Evolutionary conservation across 1,140 invertebrate species (phyloP).

Genomic region (Charaxes varanes): DNA sequence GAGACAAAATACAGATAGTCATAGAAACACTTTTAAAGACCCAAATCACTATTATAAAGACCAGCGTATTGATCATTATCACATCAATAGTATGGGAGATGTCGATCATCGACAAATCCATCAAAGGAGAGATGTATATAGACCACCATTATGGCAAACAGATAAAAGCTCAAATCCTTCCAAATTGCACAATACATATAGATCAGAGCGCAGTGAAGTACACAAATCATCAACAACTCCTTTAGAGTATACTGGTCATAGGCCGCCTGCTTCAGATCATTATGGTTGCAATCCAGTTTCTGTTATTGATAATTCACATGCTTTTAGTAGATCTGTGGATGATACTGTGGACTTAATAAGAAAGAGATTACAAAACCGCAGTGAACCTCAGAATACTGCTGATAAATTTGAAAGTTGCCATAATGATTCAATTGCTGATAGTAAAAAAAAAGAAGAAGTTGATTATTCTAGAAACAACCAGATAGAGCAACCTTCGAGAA

Average conservation of each 20-base stretch:
- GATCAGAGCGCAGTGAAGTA: slow-evolving; percentile 16
- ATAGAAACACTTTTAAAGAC: slow-evolving; percentile 24
- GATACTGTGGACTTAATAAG: slow-evolving; percentile 64
- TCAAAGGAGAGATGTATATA: slow-evolving; percentile 14
- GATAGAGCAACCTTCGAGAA: slow-evolving; percentile 35
- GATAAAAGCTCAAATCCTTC: slow-evolving; percentile 10
- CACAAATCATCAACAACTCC: slow-evolving; percentile 25
- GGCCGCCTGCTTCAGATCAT: slow-evolving; percentile 61
- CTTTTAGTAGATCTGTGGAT: slow-evolving; percentile 54
- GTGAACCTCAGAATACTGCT: slow-evolving; percentile 27
- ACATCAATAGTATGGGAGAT: slow-evolving; percentile 53
- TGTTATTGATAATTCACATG: slow-evolving; percentile 44
- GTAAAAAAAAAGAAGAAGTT: slow-evolving; percentile 13
- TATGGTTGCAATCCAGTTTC: slow-evolving; percentile 46
- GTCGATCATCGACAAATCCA: slow-evolving; percentile 42
- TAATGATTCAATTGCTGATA: slow-evolving; percentile 15
- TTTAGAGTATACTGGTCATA: slow-evolving; percentile 43
- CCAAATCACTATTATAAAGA: slow-evolving; percentile 26
- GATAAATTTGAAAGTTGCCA: slow-evolving; percentile 21
- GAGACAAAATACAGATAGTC: slow-evolving; percentile 12
- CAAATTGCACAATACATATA: slow-evolving; percentile 22
- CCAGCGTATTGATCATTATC: slow-evolving; percentile 18
- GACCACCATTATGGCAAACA: slow-evolving; percentile 25
- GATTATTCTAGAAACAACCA: slow-evolving; percentile 20
- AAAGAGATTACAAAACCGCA: slow-evolving; percentile 43